A percentile compares a stretch with the other conserved stretches of the same genome.
These are phyloP conservation scores for Raja brachyura DNA, from an alignment of 2,113 vertebrate genomes.

Conservation along the genomic window DNA sequence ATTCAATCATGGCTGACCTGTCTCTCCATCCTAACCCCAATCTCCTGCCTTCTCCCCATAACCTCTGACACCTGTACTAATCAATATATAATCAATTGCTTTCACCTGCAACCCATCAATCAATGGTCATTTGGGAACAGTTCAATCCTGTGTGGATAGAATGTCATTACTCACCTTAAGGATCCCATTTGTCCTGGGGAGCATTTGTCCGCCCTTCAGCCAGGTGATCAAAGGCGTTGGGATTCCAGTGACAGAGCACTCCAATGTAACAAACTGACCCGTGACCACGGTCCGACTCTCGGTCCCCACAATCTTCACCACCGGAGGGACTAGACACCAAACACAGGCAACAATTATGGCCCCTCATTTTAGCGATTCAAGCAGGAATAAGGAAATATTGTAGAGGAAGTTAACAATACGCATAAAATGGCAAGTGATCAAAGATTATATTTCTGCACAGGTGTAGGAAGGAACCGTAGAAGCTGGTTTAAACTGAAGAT, in stretches of 20 bases:
- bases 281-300: constrained; percentile 38
- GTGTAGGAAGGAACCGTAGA: too few species aligned
- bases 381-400: not conserved
- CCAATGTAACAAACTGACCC: constrained; percentile 47
- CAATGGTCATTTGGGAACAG: too few species aligned
- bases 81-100: too few species aligned
- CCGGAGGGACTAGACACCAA: constrained; percentile 43
- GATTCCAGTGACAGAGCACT: constrained; percentile 46
- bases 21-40: too few species aligned
- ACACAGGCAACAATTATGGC: not conserved
- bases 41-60: too few species aligned
- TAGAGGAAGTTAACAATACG: not conserved
- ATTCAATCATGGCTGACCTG: too few species aligned
- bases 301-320: not conserved
- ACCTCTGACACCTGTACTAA: too few species aligned
- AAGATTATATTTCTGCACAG: not conserved
- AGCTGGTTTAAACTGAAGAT: too few species aligned
- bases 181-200: constrained; percentile 42
- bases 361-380: not conserved
- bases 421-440: not conserved
- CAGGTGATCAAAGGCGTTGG: constrained; percentile 49
- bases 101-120: too few species aligned
- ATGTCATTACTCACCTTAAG: constrained; percentile 46
- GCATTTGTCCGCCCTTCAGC: constrained; percentile 52
- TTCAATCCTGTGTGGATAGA: not conserved